These are phyloP conservation scores for Neelides sp. DNA, from an alignment of 1,140 invertebrate genomes.

Conservation along the genomic window DNA sequence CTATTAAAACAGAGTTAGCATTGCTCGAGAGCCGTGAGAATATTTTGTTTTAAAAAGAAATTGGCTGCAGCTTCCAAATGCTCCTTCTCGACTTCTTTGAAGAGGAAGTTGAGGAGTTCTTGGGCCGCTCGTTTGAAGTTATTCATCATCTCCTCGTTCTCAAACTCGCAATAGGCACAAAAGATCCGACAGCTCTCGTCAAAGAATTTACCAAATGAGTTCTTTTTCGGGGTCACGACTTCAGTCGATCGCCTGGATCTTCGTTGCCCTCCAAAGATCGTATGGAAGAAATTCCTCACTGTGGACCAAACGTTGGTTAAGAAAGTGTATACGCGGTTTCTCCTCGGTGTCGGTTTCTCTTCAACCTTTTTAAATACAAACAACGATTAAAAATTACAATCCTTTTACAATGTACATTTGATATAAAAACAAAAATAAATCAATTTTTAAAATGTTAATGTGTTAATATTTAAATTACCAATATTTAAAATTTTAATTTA, in stretches of 20 bases:
- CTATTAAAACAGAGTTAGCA: not conserved
- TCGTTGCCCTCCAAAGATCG: not conserved
- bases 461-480: too few relatives aligned
- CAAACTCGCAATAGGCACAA: conserved; percentile 6
- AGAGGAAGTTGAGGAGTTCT: conserved; percentile 15
- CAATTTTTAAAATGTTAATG: too few relatives aligned
- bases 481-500: too few relatives aligned
- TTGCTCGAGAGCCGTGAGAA: not conserved
- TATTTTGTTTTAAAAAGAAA: conserved; percentile 1
- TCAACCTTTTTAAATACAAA: not conserved
- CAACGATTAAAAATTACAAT: too few relatives aligned
- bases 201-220: conserved; percentile 10
- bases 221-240: not conserved
- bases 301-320: not conserved
- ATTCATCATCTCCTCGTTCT: not conserved
- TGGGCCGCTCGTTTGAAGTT: conserved; percentile 17
- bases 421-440: too few relatives aligned
- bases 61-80: conserved; percentile 17
- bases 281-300: not conserved
- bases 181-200: conserved; percentile 19
- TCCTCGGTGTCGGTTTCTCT: not conserved
- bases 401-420: too few relatives aligned
- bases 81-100: conserved; percentile 7
- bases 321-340: not conserved
- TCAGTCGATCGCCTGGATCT: not conserved